Percentiles rank a stretch among this genome's conserved stretches.
These are phyloP conservation scores for Rousettus madagascariensis DNA, from an alignment of 2,797 vertebrate genomes.

Conservation along the genomic window DNA sequence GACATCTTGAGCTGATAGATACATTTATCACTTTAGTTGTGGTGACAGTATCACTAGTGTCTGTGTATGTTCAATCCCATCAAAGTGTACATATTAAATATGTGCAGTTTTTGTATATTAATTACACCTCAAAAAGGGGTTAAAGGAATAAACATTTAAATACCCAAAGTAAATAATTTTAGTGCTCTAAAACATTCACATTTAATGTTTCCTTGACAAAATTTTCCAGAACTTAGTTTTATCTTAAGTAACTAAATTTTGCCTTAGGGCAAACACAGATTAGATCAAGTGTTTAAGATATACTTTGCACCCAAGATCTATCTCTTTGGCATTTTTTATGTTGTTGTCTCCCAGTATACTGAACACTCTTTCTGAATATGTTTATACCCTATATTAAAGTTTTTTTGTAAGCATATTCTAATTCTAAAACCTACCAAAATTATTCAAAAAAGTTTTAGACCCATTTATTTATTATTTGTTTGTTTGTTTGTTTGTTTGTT, in stretches of 20 bases:
- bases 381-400: slow-evolving; percentile 4
- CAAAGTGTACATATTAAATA: not conserved
- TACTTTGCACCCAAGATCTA: not conserved
- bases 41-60: not conserved
- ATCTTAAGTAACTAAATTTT: slow-evolving; percentile 38
- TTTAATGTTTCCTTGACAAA: not conserved
- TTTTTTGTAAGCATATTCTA: not conserved
- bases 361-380: not conserved
- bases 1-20: not conserved
- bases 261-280: not conserved
- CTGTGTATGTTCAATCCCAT: not conserved
- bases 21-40: not conserved
- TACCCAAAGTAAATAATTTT: not conserved
- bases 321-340: not conserved
- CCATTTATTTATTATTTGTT: not conserved
- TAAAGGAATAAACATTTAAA: not conserved
- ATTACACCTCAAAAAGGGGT: not conserved
- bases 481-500: too few relatives aligned
- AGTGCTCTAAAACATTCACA: not conserved
- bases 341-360: not conserved
- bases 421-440: not conserved
- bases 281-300: not conserved
- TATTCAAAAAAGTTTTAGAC: not conserved
- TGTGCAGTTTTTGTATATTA: not conserved
- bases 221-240: not conserved